Evolutionary conservation across 2,113 vertebrate species (phyloP), one percentile per base, ranked within the genome.

Genomic region (Cyrtonyx montezumae): DNA sequence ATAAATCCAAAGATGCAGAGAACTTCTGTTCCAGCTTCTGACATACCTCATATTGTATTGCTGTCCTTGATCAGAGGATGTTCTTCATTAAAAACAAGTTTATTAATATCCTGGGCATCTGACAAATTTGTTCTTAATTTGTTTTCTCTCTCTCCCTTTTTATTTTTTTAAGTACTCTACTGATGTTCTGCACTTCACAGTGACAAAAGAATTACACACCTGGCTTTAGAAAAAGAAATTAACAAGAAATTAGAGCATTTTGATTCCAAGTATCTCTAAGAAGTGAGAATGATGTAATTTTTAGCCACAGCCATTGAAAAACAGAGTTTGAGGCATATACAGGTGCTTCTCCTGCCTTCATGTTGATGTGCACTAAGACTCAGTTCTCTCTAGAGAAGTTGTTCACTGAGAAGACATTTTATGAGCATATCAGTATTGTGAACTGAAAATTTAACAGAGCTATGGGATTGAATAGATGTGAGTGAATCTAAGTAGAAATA

Each of bases 221-320:
- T 94, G 37, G 48, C 34, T 49, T 62, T 48, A 82, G 9, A 28
- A 92, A 95, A 90, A 88, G 75, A 93, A 91, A 88, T 59, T 32
- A 86, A 26, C 42, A 82, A 68, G 19, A 90, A 88, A 78, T 62
- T 43, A 70, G 40, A 80, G 19, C 48, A 58, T 81, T 92, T 93
- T 87, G 8, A 59, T 93, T 96, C 42, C 63, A 84, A 89, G 51
- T 66, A 56, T 62, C 46, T 90, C 40, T 58, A 88, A 84, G 51
- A 90, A 68, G n/a, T 75, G 37, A 26, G 88, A 42, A 87, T 67
- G 8, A 46, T 68, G 30, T 62, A 68, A 80, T 88, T 87, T 85
- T 62, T 56, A 78, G 77, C 45, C 34, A 73, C 22, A 51, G 32
- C 20, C 84, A 90, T 80, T 89, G 26, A 77, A 90, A 89, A 87